These are phyloP conservation scores for Machimus atricapillus DNA, from an alignment of 2,888 invertebrate genomes.

Conservation along the genomic window DNA sequence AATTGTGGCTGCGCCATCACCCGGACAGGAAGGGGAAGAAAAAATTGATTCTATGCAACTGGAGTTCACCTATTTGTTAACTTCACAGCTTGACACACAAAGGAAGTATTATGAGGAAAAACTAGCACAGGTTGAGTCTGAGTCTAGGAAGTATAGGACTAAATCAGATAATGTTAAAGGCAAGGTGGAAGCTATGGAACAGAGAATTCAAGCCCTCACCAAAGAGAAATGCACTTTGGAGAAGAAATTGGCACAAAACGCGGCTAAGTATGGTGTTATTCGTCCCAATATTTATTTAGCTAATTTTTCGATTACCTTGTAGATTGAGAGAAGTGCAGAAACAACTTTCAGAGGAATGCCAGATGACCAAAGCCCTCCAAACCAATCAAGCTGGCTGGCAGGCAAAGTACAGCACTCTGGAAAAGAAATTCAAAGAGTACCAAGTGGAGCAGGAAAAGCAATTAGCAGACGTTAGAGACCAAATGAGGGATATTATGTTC, in stretches of 20 bases:
- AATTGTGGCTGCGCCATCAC: slow-evolving; percentile 81
- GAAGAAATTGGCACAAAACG: slow-evolving; percentile 72
- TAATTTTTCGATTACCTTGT: not conserved
- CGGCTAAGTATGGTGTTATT: slow-evolving; percentile 65
- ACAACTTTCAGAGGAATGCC: slow-evolving; percentile 84
- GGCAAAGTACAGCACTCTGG: slow-evolving; percentile 67
- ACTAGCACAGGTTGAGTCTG: slow-evolving; percentile 67
- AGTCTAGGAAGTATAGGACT: slow-evolving; percentile 66
- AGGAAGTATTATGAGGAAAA: slow-evolving; percentile 89
- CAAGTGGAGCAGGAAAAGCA: slow-evolving; percentile 71
- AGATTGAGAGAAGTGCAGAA: slow-evolving; percentile 72
- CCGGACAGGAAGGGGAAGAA: slow-evolving; percentile 69
- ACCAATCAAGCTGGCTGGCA: slow-evolving; percentile 80
- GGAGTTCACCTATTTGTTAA: slow-evolving; percentile 95
- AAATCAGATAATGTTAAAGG: slow-evolving; percentile 65
- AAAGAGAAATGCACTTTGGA: slow-evolving; percentile 76
- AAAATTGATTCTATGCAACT: slow-evolving; percentile 95
- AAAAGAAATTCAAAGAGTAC: slow-evolving; percentile 65
- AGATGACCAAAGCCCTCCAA: slow-evolving; percentile 79
- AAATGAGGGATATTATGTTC: slow-evolving; percentile 96
- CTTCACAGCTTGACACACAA: slow-evolving; percentile 94
- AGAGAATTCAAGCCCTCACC: slow-evolving; percentile 65
- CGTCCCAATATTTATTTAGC: not conserved
- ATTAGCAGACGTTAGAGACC: slow-evolving; percentile 86
- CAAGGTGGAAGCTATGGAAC: slow-evolving; percentile 63